Conservation (phyloP, 2,113 vertebrate genomes). For the Columbina picui region DNA sequence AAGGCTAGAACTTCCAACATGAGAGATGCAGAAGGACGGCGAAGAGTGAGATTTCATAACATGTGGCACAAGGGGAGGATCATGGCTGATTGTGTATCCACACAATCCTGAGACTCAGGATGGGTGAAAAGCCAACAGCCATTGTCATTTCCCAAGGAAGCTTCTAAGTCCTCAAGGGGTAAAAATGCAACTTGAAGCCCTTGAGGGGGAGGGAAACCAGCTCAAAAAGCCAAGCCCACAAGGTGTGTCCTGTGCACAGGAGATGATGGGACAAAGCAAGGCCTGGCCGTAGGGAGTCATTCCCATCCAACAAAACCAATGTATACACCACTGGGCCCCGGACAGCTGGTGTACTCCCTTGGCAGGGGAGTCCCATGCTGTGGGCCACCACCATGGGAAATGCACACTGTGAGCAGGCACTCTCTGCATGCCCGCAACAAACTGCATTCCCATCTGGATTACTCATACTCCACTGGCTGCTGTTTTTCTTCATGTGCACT, state of each 20-base stretch:
- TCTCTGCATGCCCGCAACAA: background rate
- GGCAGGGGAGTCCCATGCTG: background rate
- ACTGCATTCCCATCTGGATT: background rate
- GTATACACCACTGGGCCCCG: background rate
- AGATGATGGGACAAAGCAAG: background rate
- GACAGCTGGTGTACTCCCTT: accelerated
- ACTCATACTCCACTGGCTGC: conserved; percentile 33
- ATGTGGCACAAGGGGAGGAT: background rate
- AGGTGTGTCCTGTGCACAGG: background rate
- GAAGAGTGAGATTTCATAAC: background rate
- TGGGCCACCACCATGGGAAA: background rate
- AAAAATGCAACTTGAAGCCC: background rate
- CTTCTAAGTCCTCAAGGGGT: accelerated
- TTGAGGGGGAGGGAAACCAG: accelerated
- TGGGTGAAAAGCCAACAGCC: background rate
- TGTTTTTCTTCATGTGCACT: conserved; percentile 49
- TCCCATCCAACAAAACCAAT: background rate
- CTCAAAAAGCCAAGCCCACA: background rate
- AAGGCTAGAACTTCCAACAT: background rate
- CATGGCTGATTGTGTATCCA: background rate
- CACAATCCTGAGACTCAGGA: background rate
- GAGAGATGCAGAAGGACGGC: background rate
- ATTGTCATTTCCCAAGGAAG: background rate
- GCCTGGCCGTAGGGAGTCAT: accelerated
- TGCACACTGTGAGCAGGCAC: background rate